Evolutionary conservation across 2,888 invertebrate genomes (phyloP), one percentile per base, ranked within the genome.

Genomic region (Campaea margaritaria): DNA sequence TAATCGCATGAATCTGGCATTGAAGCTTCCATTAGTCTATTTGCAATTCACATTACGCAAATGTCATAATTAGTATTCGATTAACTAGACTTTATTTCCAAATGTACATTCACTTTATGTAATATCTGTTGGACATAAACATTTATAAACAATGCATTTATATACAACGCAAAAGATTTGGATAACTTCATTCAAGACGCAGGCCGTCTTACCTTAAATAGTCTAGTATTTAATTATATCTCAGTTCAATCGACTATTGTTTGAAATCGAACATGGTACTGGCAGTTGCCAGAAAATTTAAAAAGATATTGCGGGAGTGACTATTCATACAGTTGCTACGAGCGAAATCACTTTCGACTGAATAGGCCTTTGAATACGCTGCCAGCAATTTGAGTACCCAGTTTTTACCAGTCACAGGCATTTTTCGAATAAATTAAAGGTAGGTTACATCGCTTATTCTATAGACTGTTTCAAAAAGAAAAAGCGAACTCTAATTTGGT

Each of bases 301-400:
- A 21, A 21, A 21, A 21, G 21, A 21, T 21, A 21, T 21, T 21
- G 21, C 2, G 21, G 21, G 21, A 21, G n/a, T n/a, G n/a, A n/a
- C n/a, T n/a, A 38, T 38, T 38, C 38, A 14, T 21, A 21, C 36
- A 38, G 27, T 13, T 21, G 16, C 12, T 47, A 15, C 42, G 36
- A 42, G 55, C 34, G 39, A 45, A 46, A 51, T 45, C 12, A 43
- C 39, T 50, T 50, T 38, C 28, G 14, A 50, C 27, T 51, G 28
- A 58, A 58, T 46, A 58, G 28, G 13, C 41, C 31, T 41, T 47
- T 38, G 58, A 43, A 28, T 9, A 15, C 34, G 43, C 46, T 16
- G 16, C 42, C 11, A 27, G 39, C 38, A 49, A 44, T 45, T 28
- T 15, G 8, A 21, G 21, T 21, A 21, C 12, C 14, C 28, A 10